Evolutionary conservation across 2,888 invertebrate genomes (phyloP).

Genomic region (Thecophora atra): DNA sequence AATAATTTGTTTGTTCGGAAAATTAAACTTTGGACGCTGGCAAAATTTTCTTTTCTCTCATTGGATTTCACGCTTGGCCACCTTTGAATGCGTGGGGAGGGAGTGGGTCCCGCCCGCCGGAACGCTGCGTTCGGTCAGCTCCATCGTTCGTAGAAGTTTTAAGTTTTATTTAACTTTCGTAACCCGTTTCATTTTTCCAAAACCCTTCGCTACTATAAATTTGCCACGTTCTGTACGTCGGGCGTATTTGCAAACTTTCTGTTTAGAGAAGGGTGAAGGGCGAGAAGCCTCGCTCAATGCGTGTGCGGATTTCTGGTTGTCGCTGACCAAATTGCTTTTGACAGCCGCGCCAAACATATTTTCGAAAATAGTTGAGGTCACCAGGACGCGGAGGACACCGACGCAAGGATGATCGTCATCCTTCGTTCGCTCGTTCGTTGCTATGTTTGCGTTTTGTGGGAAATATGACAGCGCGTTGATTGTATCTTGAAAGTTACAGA

Average conservation of each 20-base stretch:
- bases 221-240: slow-evolving; percentile 2
- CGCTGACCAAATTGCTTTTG: slow-evolving; percentile 35
- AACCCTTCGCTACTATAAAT: background rate
- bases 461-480: slow-evolving; percentile 38
- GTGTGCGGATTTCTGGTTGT: slow-evolving; percentile 13
- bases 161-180: slow-evolving; percentile 4
- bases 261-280: too few species aligned
- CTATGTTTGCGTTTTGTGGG: slow-evolving; percentile 10
- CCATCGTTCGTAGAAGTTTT: background rate
- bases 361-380: slow-evolving; percentile 24
- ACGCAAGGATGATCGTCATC: background rate
- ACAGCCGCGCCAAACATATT: slow-evolving; percentile 34
- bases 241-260: slow-evolving; percentile 26
- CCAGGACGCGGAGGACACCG: background rate
- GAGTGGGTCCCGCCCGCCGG: background rate
- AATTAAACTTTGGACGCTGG: background rate
- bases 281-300: slow-evolving; percentile 22
- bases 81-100: slow-evolving; percentile 13
- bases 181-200: background rate
- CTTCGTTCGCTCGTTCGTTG: slow-evolving; percentile 20
- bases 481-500: slow-evolving; percentile 35
- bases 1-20: slow-evolving; percentile 32
- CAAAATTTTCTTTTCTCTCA: slow-evolving; percentile 28
- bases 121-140: slow-evolving; percentile 25
- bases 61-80: slow-evolving; percentile 37